Evolutionary conservation across 92 coral and sea anemone genomes (phyloP), one percentile per base, ranked within the genome.

Genomic region (Epizoanthus rinbou): DNA sequence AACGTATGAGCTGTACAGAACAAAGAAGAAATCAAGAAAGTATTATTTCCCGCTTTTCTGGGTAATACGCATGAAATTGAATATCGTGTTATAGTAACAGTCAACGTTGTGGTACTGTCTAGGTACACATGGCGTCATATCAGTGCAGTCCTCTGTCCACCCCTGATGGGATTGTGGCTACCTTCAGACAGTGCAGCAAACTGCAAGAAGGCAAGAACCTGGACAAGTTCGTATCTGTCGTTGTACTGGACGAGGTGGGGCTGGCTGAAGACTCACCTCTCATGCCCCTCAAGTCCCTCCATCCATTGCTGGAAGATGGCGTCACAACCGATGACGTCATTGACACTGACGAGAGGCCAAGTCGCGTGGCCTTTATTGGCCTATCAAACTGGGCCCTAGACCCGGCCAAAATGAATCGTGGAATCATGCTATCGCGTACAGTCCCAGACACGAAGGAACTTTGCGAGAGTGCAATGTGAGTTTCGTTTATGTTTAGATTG

Each of bases 321-420:
- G 65, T 76, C 85, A 89, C 97, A 0, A 43, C 88, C 8, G 91
- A 88, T 69, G 91, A 70, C 85, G 74, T 83, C 81, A 84, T 88
- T 13, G 66, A 83, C 41, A 16, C 73, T 22, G 37, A 54, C 81
- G 41, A 76, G 64, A 25, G 66, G 37, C 56, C 28, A 5, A 85
- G 53, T 25, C 39, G 74, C 28, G 25, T 62, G 35, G 97, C 92
- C 43, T 93, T 93, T 64, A 90, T 93, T 73, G 97, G 97, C 14
- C 80, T 93, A 65, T 93, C 98, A 9, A 93, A 93, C 79, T 93
- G 98, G 98, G 95, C 95, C 52, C 84, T 92, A 37, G 97, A 93
- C 62, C 94, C 97, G 37, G 97, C 94, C 60, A 90, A 93, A 70
- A 71, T 72, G 66, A 53, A 74, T 59, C 71, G 69, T 6, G 72